phyloP scores from a whole-genome alignment of 37 sponge, comb jelly and placozoan species.

The Mnemiopsis leidyi region DNA sequence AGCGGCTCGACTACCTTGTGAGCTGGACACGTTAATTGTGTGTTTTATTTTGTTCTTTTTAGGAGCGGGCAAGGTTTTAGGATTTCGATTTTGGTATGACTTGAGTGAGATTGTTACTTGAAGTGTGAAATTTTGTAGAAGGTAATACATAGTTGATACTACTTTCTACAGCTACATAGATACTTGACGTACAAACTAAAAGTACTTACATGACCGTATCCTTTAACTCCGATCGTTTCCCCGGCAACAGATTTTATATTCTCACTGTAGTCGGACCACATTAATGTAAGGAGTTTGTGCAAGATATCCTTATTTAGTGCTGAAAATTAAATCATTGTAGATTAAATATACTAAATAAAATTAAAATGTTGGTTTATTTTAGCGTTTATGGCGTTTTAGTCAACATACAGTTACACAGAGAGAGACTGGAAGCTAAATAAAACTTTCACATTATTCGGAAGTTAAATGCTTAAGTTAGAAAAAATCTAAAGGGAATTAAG shows the following conservation, averaged over 20 bases:
- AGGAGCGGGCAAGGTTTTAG: no score
- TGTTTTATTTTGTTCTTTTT: no score
- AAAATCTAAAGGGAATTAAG: no score
- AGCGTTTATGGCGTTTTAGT: no score
- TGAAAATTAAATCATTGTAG: background rate
- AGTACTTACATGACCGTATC: conserved; percentile 42
- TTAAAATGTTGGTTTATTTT: no score
- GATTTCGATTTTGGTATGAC: no score
- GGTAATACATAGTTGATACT: background rate
- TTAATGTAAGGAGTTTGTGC: conserved; percentile 51
- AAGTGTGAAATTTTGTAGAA: background rate
- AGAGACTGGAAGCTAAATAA: no score
- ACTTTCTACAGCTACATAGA: background rate
- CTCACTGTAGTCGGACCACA: conserved; percentile 63
- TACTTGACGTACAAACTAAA: background rate
- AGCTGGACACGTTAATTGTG: no score
- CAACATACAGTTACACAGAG: no score
- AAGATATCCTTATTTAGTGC: conserved; percentile 52
- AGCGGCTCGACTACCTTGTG: background rate
- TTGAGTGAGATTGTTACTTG: background rate
- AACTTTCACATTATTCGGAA: no score
- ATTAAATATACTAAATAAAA: no score
- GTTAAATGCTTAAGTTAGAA: no score
- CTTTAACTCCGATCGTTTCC: conserved; percentile 62
- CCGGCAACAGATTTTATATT: conserved; percentile 28